These are phyloP conservation scores for Heliconius cydno DNA, from an alignment of 2,888 invertebrate species.

Conservation along the genomic window DNA sequence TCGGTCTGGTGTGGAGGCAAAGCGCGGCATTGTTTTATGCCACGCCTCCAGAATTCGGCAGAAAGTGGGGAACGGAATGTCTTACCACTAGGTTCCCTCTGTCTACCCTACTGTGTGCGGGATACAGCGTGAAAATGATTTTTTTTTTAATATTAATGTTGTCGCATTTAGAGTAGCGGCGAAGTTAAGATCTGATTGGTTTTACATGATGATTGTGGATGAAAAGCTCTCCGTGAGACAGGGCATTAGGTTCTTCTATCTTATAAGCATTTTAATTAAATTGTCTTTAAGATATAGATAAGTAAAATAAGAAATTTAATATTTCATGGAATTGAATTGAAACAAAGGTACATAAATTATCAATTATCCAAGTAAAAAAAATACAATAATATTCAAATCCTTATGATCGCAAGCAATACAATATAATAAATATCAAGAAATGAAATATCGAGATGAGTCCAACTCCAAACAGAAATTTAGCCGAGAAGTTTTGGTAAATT, in stretches of 20 bases:
- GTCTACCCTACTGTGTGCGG: too few species aligned
- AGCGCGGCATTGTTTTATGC: too few species aligned
- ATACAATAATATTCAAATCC: not conserved
- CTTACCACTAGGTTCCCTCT: too few species aligned
- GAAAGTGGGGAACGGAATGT: too few species aligned
- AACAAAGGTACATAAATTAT: not conserved
- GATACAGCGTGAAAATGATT: too few species aligned
- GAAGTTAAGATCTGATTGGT: not conserved
- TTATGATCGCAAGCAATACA: not conserved
- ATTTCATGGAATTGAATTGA: not conserved
- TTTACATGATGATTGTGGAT: not conserved
- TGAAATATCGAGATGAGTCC: constrained; percentile 58
- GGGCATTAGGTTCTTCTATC: not conserved
- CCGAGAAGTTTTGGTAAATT: constrained; percentile 62
- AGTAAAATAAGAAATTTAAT: not conserved
- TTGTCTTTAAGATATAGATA: not conserved
- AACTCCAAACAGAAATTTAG: constrained; percentile 71
- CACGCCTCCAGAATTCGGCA: too few species aligned
- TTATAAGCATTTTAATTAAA: not conserved
- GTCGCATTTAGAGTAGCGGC: not conserved
- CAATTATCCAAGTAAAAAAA: not conserved
- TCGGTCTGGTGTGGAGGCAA: too few species aligned
- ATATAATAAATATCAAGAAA: constrained; percentile 30
- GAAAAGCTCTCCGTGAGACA: not conserved
- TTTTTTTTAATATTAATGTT: too few species aligned